phyloP scores from a whole-genome alignment of 2,113 vertebrate genomes.

The Nettapus auritus region DNA sequence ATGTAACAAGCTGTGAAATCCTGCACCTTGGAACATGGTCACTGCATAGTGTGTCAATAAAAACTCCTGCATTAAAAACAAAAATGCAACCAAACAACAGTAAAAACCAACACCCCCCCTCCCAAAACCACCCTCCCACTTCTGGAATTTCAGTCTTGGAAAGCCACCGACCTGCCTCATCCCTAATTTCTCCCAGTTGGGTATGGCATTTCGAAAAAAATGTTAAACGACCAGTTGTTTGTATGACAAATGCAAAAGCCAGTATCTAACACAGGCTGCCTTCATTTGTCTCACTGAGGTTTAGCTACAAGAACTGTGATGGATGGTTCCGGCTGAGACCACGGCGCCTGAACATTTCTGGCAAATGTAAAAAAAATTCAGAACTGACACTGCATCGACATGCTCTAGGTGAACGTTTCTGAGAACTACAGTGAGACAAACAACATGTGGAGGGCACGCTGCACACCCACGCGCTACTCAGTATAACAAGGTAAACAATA shows the following conservation, averaged over 20 bases:
- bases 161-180: background rate
- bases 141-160: background rate
- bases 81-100: no score
- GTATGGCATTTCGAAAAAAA: background rate
- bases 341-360: background rate
- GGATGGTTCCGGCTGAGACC: background rate
- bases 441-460: background rate
- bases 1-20: background rate
- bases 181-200: background rate
- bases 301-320: background rate
- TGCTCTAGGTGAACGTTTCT: background rate
- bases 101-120: no score
- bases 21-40: background rate
- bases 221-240: background rate
- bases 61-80: background rate
- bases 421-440: background rate
- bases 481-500: background rate
- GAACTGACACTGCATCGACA: accelerated
- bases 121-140: background rate
- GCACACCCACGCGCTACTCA: background rate
- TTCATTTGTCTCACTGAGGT: background rate
- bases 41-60: accelerated
- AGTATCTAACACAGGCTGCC: background rate
- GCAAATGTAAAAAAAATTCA: background rate
- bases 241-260: background rate